Conservation (phyloP, 1,140 invertebrate species). For the Drosophila insularis region DNA sequence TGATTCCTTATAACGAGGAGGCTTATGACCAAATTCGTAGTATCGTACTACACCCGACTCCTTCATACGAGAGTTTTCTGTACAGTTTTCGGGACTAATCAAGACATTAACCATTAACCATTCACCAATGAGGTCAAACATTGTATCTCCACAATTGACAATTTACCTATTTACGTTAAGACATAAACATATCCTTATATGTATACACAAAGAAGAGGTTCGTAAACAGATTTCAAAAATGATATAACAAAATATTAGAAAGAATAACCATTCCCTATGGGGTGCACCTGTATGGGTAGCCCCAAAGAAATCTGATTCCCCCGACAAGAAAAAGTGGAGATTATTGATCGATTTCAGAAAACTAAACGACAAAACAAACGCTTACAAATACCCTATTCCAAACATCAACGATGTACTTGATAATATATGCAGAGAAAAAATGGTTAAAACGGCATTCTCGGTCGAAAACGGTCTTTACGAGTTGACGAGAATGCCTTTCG, state of each 20-base stretch:
- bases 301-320: background rate
- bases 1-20: no score
- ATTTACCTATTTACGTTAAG: background rate
- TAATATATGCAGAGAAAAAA: slow-evolving; percentile 6
- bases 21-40: background rate
- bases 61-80: no score
- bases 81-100: no score
- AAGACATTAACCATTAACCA: no score
- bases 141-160: slow-evolving; percentile 11
- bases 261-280: slow-evolving; percentile 2
- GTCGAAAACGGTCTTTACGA: slow-evolving; percentile 2
- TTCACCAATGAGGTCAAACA: slow-evolving; percentile 1
- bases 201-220: slow-evolving; percentile 15
- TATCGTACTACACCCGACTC: background rate
- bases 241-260: slow-evolving; percentile 16
- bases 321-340: slow-evolving; percentile 3
- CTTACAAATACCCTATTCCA: slow-evolving; percentile 10
- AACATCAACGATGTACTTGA: background rate
- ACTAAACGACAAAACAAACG: slow-evolving; percentile 12
- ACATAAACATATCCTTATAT: background rate
- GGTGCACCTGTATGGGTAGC: slow-evolving; percentile 9
- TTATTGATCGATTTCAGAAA: slow-evolving; percentile 10
- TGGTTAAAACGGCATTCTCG: background rate
- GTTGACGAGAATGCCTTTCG: background rate
- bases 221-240: slow-evolving; percentile 14